These are phyloP conservation scores for Sylvilagus bachmani DNA, from an alignment of 2,113 vertebrate species.

Conservation along the genomic window DNA sequence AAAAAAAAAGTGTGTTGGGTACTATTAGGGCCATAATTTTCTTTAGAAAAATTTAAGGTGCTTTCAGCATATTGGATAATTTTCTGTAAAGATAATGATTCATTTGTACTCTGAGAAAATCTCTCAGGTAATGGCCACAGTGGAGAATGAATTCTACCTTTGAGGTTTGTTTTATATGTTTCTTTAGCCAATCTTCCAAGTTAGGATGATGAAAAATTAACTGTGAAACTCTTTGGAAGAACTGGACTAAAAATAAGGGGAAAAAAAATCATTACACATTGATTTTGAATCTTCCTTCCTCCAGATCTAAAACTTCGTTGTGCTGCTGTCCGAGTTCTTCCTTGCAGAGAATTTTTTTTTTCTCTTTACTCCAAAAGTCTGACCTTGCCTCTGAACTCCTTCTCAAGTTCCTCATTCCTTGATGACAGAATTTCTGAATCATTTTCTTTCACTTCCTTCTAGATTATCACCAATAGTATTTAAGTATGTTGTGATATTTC, in stretches of 20 bases:
- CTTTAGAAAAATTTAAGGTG: background rate
- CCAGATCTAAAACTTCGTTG: background rate
- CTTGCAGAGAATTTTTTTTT: background rate
- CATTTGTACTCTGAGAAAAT: background rate
- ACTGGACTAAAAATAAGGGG: background rate
- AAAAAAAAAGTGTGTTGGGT: background rate
- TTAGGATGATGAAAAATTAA: background rate
- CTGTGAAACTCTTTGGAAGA: background rate
- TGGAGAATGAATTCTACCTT: background rate
- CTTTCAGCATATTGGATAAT: background rate
- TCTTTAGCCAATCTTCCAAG: background rate
- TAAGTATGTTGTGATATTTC: background rate
- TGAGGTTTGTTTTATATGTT: background rate
- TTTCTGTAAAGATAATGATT: background rate
- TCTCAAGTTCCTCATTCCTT: background rate
- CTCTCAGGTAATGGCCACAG: background rate
- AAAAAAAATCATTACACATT: background rate
- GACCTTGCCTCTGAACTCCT: background rate
- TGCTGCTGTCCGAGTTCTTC: background rate
- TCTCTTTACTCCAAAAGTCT: background rate
- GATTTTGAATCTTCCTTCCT: background rate
- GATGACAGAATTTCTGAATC: too few species aligned
- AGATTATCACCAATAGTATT: background rate
- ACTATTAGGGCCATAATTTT: background rate
- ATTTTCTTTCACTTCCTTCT: background rate